phyloP scores from a whole-genome alignment of 1,140 invertebrate genomes.

The Drosophila insularis region DNA sequence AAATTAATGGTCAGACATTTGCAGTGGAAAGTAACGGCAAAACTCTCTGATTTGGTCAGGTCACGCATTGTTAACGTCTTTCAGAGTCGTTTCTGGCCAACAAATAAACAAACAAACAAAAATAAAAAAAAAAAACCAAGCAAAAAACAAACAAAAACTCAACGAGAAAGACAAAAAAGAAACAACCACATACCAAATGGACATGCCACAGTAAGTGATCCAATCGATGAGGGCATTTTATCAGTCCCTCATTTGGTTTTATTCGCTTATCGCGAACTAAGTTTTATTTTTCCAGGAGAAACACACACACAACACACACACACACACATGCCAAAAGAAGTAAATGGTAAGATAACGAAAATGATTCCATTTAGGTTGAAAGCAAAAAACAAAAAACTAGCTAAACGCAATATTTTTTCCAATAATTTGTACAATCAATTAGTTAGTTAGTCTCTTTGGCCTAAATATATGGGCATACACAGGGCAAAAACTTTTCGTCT shows the following conservation, averaged over 20 bases:
- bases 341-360: conserved; percentile 7
- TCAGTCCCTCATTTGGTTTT: conserved; percentile 38
- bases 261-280: conserved; percentile 62
- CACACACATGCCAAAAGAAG: conserved; percentile 15
- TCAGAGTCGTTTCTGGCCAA: background rate
- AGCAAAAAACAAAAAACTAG: too few relatives aligned
- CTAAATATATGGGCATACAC: background rate
- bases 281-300: conserved; percentile 31
- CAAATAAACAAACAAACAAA: conserved; percentile 1
- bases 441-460: conserved; percentile 2
- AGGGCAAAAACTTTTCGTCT: background rate
- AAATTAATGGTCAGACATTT: conserved; percentile 55
- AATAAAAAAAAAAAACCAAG: background rate
- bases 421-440: conserved; percentile 5
- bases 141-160: background rate
- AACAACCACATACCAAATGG: background rate
- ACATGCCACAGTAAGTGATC: conserved; percentile 21
- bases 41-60: conserved; percentile 59
- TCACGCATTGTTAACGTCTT: conserved; percentile 53
- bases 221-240: conserved; percentile 48
- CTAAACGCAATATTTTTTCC: background rate
- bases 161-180: background rate
- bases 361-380: conserved; percentile 4
- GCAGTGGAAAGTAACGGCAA: conserved; percentile 33
- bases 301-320: background rate